phyloP scores from a whole-genome alignment of 1,140 invertebrate genomes.

The Papilio polytes region DNA sequence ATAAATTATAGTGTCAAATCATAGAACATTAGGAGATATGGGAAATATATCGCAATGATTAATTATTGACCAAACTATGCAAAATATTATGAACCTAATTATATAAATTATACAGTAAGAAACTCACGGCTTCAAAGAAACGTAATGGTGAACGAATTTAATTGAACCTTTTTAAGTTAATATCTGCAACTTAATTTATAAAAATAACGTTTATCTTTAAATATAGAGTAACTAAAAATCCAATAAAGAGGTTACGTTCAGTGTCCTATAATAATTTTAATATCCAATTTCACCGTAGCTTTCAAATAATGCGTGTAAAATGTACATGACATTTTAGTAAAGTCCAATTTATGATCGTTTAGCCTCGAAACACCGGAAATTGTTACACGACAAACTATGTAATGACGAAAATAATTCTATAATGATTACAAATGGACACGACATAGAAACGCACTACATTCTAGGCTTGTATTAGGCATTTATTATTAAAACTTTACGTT shows the following conservation, averaged over 20 bases:
- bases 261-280: too few species aligned
- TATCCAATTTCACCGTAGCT: neutral
- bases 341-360: neutral
- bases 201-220: too few species aligned
- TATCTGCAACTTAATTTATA: too few species aligned
- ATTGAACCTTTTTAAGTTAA: too few species aligned
- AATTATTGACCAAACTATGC: too few species aligned
- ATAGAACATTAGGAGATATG: neutral
- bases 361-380: slow-evolving; percentile 2
- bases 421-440: slow-evolving; percentile 7
- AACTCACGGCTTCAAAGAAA: too few species aligned
- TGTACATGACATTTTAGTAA: neutral
- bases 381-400: neutral
- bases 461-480: neutral
- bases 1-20: neutral
- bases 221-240: too few species aligned
- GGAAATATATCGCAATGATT: neutral
- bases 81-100: too few species aligned
- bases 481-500: neutral
- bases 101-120: too few species aligned
- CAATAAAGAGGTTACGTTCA: too few species aligned
- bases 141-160: too few species aligned
- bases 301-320: neutral
- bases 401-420: slow-evolving; percentile 2
- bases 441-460: neutral